Percentiles rank a stretch among this genome's conserved stretches.
Conservation (phyloP, 2,797 vertebrate species). For the Paramormyrops hopkinsi region DNA sequence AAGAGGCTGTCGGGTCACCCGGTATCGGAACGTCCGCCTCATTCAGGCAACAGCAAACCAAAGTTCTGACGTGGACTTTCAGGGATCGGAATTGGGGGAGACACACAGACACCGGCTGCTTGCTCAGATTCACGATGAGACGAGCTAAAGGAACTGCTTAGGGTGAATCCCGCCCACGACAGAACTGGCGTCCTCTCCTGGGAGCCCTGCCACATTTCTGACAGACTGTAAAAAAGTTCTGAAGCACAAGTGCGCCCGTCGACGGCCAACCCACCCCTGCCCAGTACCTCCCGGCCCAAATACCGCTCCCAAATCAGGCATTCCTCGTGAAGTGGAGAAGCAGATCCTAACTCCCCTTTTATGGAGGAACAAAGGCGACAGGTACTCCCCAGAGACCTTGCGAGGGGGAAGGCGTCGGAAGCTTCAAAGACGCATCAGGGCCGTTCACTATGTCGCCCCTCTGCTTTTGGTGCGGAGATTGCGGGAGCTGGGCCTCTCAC, state of each 20-base stretch:
- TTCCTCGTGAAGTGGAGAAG: constrained; percentile 11
- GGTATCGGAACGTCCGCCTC: background rate
- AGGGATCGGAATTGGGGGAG: background rate
- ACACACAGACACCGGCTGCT: background rate
- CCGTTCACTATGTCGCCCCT: background rate
- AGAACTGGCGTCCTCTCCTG: background rate
- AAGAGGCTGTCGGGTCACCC: background rate
- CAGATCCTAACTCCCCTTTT: background rate
- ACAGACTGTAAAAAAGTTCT: background rate
- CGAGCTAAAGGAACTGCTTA: background rate
- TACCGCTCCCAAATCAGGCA: constrained; percentile 12
- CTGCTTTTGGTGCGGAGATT: background rate
- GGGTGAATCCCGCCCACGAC: background rate
- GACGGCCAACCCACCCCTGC: background rate
- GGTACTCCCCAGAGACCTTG: constrained; percentile 28
- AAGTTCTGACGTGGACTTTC: background rate
- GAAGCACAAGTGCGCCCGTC: background rate
- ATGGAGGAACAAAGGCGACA: constrained; percentile 6
- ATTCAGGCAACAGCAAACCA: background rate
- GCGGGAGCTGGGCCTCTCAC: too few species aligned
- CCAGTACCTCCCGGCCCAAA: background rate
- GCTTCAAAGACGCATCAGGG: background rate
- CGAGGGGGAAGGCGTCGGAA: constrained; percentile 38
- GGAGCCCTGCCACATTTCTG: background rate
- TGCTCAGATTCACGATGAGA: background rate